phyloP scores from a whole-genome alignment of 2,797 vertebrate species.

The Argya squamiceps region DNA sequence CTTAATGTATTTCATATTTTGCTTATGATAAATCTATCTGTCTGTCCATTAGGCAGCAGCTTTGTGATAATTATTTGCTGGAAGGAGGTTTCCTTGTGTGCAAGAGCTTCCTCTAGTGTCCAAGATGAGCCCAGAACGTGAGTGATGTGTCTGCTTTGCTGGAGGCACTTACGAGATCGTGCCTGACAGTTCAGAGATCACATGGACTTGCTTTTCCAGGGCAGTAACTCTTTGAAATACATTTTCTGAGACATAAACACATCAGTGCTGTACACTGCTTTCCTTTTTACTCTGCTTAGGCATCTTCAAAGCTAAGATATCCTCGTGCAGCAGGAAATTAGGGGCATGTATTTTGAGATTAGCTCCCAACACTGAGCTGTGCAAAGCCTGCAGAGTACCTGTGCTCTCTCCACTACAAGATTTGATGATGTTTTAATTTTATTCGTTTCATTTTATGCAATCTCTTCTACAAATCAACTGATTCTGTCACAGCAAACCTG shows the following conservation, averaged over 20 bases:
- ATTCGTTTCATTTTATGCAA: neutral
- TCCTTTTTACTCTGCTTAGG: neutral
- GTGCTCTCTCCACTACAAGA: neutral
- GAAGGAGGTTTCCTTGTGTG: slow-evolving; percentile 7
- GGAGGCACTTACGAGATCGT: neutral
- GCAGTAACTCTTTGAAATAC: slow-evolving; percentile 44
- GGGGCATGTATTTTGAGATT: neutral
- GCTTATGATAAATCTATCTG: slow-evolving; percentile 2
- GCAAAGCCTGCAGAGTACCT: neutral
- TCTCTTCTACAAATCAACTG: neutral
- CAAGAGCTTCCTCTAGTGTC: slow-evolving; percentile 63
- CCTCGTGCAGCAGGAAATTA: neutral
- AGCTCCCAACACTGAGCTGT: neutral
- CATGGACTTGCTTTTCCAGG: slow-evolving; percentile 23
- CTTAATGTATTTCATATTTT: slow-evolving; percentile 42
- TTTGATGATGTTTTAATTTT: neutral
- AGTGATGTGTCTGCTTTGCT: neutral
- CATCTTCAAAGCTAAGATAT: neutral
- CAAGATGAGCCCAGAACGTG: neutral
- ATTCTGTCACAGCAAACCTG: neutral
- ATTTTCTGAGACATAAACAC: slow-evolving; percentile 24
- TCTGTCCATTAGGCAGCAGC: neutral
- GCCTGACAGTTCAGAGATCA: slow-evolving; percentile 28
- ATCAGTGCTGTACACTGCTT: neutral
- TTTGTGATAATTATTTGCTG: neutral